Evolutionary conservation across 2,113 vertebrate species (phyloP), one percentile per base, ranked within the genome.

Genomic region (Lutjanus erythropterus): DNA sequence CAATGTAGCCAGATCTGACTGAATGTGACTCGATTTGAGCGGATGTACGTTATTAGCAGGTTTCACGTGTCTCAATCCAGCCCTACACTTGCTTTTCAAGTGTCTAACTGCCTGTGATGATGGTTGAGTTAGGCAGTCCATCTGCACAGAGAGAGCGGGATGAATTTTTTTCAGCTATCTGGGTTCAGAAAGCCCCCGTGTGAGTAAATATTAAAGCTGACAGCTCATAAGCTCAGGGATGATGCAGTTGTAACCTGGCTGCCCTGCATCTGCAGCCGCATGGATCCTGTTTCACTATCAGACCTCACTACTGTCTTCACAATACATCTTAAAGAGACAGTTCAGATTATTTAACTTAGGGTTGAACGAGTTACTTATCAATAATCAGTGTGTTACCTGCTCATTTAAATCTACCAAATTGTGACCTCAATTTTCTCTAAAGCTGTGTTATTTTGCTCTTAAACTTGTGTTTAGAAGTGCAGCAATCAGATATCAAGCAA

Each of bases 201-300:
- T 60, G 53, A 60, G 42, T 44, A 78, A 64, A 80, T 67, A 44
- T 78, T 41, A 72, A 83, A 71, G 75, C 50, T 46, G 29, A 71
- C 71, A 69, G 55, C 47, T 71, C 47, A 74, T 86, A 69, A 82
- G 53, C 52, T 65, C 31, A 33, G 21, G 42, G 58, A 55, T 62
- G 71, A 58, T 59, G 35, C 44, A 39, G 46, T 12, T n/a, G 71
- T 65, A 80, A 59, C 47, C 55, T 61, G 64, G 60, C 52, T 31
- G 66, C 18, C 10, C 42, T 64, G 11, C 18, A 8, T 60, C 58
- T 56, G 31, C 61, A 27, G 55, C 41, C 31, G 53, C 46, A 33
- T 42, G 19, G 4, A 11, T n/a, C 44, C 27, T 41, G n/a, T 81
- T n/a, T 56, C 35, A 9, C 41, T 66, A 6, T n/a, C 41, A 23